Base-by-base conservation (phyloP, 37 sponge, comb jelly and placozoan species). In the Dysidea cf. avara region DNA sequence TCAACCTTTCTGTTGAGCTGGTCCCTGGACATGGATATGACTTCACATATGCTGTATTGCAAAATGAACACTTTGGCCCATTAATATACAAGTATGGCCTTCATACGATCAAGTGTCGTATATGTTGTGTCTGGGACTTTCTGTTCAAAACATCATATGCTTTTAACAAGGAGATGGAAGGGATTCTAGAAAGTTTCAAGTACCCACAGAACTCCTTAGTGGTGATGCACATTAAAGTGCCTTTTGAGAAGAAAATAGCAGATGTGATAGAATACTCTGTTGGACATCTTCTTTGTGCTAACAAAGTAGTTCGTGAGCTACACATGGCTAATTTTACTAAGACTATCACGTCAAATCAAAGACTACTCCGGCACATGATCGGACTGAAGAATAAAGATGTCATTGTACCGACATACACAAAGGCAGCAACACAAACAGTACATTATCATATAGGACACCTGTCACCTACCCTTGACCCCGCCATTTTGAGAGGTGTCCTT, bases 371-470 rank as follows among this genome's bases (percentile, higher is more conserved):
- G 12, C 79, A 78, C 24, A 78, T 78, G 17, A 25, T 78, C 0
- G 26, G 39, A 30, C 67, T 68, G 69, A 66, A 78, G 22, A 60
- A 69, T 50, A 31, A 22, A 16, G 46, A 35, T 18, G 40, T 32
- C 4, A 66, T 68, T 50, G 68, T 62, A 66, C 79, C 79, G 3
- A 78, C 68, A 17, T 17, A 68, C 16, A 78, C 68, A 29, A 69
- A 78, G 2, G 58, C 69, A 3, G 79, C 79, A 49, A 78, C 79
- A 2, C 32, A 69, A 47, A 78, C 79, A 11, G 68, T 76, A 0
- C 84, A 84, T 72, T 77, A 70, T 61, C 84, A 84, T 38, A 35
- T 84, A 3, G 84, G 84, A 11, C 76, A 77, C 36, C 56, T 60
- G 32, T 56, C 76, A 24, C 52, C 72, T 5, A 61, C 59, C 39